Conservation (phyloP, 2,888 invertebrate genomes). For the Drosophila falleni region DNA sequence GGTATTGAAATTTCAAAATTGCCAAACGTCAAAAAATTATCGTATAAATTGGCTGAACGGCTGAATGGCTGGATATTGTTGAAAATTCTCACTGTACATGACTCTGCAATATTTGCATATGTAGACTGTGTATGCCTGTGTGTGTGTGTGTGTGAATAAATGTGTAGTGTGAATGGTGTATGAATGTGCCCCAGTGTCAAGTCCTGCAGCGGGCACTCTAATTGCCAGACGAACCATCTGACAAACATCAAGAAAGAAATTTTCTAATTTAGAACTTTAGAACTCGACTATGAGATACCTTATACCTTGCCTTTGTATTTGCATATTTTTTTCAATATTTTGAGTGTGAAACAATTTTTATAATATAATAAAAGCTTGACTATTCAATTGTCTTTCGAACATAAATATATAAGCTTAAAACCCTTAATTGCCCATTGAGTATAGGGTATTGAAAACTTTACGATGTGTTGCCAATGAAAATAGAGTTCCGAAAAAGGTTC, state of each 20-base stretch:
- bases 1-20: constrained; percentile 49
- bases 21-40: constrained; percentile 37
- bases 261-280: not conserved
- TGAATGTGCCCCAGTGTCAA: constrained; percentile 18
- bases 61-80: constrained; percentile 43
- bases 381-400: not conserved
- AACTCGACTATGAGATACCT: not conserved
- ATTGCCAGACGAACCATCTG: constrained; percentile 43
- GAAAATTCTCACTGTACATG: constrained; percentile 37
- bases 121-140: constrained; percentile 3
- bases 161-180: constrained; percentile 7
- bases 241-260: constrained; percentile 2
- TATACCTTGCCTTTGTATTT: not conserved
- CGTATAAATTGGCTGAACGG: constrained; percentile 37
- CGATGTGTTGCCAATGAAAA: constrained; percentile 31
- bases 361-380: not conserved
- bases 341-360: not conserved
- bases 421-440: not conserved
- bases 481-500: constrained; percentile 16
- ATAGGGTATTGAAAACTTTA: constrained; percentile 24
- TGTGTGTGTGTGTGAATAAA: constrained; percentile 6
- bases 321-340: not conserved
- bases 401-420: not conserved
- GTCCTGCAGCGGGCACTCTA: constrained; percentile 46
- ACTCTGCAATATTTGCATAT: constrained; percentile 62